A percentile compares a stretch with the other conserved stretches of the same genome.
phyloP scores from a whole-genome alignment of 1,140 invertebrate species.

The Dendroctonus ponderosae region DNA sequence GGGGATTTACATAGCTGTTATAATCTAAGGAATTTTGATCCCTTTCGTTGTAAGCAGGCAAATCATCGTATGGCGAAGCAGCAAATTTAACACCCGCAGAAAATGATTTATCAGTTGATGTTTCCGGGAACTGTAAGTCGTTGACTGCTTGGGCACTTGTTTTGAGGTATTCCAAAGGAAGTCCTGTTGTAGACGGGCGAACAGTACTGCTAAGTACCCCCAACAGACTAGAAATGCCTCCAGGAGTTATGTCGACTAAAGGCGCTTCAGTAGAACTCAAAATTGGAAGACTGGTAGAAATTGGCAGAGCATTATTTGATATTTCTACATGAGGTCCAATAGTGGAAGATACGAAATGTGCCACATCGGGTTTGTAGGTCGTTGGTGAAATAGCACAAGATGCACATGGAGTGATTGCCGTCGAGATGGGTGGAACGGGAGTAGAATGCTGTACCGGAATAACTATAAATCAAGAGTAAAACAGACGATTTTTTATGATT shows the following conservation, averaged over 20 bases:
- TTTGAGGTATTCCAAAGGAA: slow-evolving; percentile 29
- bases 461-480: not conserved
- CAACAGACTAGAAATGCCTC: slow-evolving; percentile 1
- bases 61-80: slow-evolving; percentile 13
- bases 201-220: not conserved
- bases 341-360: slow-evolving; percentile 12
- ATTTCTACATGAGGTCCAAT: slow-evolving; percentile 34
- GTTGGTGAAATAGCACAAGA: slow-evolving; percentile 31
- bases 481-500: not conserved
- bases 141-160: slow-evolving; percentile 12
- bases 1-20: slow-evolving; percentile 34
- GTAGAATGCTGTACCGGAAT: not conserved
- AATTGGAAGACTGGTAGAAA: slow-evolving; percentile 24
- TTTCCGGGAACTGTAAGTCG: slow-evolving; percentile 23
- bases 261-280: slow-evolving; percentile 23
- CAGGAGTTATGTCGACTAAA: slow-evolving; percentile 37
- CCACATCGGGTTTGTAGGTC: slow-evolving; percentile 21
- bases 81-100: not conserved
- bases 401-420: slow-evolving; percentile 17
- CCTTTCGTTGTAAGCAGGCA: slow-evolving; percentile 25
- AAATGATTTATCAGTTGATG: slow-evolving; percentile 11
- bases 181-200: slow-evolving; percentile 4
- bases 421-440: slow-evolving; percentile 17
- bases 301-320: slow-evolving; percentile 38
- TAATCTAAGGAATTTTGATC: slow-evolving; percentile 35